Percentiles rank a stretch among this genome's conserved stretches.
phyloP scores from a whole-genome alignment of 2,113 vertebrate genomes.

The Zosterops borbonicus region DNA sequence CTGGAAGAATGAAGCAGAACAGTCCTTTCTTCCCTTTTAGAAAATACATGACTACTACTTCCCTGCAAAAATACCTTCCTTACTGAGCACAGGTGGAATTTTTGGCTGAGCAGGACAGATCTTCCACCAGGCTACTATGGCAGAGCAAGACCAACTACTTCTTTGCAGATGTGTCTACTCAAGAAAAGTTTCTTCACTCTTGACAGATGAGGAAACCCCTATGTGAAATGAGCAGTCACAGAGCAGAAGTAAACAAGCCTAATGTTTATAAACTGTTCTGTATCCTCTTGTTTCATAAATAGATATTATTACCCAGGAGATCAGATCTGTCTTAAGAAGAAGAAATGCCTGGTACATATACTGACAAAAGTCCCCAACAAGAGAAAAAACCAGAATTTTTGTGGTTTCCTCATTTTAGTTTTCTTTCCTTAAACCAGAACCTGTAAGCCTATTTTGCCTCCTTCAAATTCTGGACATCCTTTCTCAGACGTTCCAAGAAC shows the following conservation, averaged over 20 bases:
- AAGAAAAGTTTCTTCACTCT: background rate
- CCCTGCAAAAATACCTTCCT: background rate
- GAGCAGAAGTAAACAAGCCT: constrained; percentile 37
- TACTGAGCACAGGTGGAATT: background rate
- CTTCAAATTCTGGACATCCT: background rate
- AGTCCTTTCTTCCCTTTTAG: background rate
- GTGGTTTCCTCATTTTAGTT: constrained; percentile 15
- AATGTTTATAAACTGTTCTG: constrained; percentile 24
- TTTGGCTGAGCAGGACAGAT: background rate
- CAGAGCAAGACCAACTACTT: background rate
- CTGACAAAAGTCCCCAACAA: background rate
- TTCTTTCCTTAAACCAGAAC: background rate
- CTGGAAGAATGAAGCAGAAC: background rate
- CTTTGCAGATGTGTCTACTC: background rate
- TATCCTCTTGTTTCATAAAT: constrained; percentile 39
- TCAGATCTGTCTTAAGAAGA: background rate
- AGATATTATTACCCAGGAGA: constrained; percentile 10
- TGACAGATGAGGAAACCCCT: constrained; percentile 20
- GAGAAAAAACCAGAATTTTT: background rate
- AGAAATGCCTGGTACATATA: background rate
- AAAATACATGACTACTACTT: background rate
- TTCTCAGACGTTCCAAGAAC: background rate
- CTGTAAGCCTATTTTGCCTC: background rate
- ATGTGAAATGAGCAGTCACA: background rate
- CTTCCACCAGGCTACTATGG: background rate